Conservation (phyloP, 2,888 invertebrate species). For the Drosophila subquinaria region DNA sequence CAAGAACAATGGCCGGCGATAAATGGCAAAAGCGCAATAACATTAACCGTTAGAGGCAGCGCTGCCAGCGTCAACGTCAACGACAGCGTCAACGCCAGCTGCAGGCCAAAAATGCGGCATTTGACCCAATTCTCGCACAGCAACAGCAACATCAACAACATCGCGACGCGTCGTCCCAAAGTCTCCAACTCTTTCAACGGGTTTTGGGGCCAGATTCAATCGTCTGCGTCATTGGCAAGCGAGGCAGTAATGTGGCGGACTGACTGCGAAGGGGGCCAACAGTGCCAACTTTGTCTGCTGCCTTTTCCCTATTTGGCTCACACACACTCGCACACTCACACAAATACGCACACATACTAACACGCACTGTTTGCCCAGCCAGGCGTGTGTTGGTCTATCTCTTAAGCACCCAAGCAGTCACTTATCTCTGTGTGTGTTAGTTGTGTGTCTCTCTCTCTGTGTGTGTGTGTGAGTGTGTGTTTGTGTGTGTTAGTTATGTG, state of each 20-base stretch:
- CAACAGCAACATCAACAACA: constrained; percentile 4
- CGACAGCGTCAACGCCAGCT: constrained; percentile 30
- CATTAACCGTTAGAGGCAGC: constrained; percentile 78
- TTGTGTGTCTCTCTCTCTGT: constrained; percentile 7
- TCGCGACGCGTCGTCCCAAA: constrained; percentile 22
- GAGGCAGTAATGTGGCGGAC: constrained; percentile 3
- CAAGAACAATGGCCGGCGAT: constrained; percentile 54
- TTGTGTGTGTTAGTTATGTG: constrained; percentile 19
- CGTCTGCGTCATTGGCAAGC: constrained; percentile 65
- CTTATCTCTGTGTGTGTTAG: constrained; percentile 52
- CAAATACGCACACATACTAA: constrained; percentile 2
- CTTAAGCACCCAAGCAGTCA: constrained; percentile 71
- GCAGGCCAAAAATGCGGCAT: constrained; percentile 72
- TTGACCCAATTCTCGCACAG: constrained; percentile 70
- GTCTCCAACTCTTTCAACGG: constrained; percentile 62
- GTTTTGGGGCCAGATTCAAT: constrained; percentile 66
- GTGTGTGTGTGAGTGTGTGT: constrained; percentile 2
- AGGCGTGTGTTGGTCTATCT: constrained; percentile 62
- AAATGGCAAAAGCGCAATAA: constrained; percentile 76
- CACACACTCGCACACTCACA: constrained; percentile 41
- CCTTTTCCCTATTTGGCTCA: constrained; percentile 61
- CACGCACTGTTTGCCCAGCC: constrained; percentile 55
- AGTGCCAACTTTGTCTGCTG: constrained; percentile 60
- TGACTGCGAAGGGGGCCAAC: constrained; percentile 20
- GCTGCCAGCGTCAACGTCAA: constrained; percentile 31